Base-by-base conservation (phyloP, 2,797 vertebrate genomes). In the Poecilia wingei region DNA sequence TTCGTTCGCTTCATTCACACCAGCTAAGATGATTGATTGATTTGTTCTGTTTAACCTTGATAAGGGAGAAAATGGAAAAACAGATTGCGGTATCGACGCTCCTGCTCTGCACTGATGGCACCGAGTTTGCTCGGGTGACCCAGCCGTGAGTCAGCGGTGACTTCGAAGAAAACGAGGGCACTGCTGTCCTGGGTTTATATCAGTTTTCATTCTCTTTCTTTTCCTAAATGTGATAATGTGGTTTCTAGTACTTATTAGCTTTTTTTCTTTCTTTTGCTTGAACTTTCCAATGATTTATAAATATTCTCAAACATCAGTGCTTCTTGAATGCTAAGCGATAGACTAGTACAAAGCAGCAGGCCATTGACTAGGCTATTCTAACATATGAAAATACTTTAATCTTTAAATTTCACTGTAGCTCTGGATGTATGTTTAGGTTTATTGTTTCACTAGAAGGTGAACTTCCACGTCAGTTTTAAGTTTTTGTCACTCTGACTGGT, bases 31-130 rank as follows among this genome's bases (percentile, higher is more conserved):
- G 95, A 96, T 96, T 96, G 95, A 96, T 96, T 96, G 95, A 96
- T 96, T 94, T 93, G 93, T 95, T 94, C 93, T 80, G 81, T 94
- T 95, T 96, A 95, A 96, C 95, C 95, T 96, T 96, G 95, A 96
- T 96, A 95, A 95, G 91, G 88, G 88, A 93, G 92, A 92, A 94
- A 95, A 94, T 93, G 91, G 94, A 90, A 92, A 61, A 94, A 95
- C 94, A 95, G 95, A 95, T 95, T 95, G 94, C 87, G 81, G 92
- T 94, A 96, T 96, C 92, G 95, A 96, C 70, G 22, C 69, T 77
- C n/a, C n/a, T 36, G 33, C 93, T 94, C 94, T 88, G 91, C 91
- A 84, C 91, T 93, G 93, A 94, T 90, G 93, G 93, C 91, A 91
- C 81, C 81, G 88, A 84, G 78, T 93, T 94, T 82, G 88, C 93